phyloP scores from a whole-genome alignment of 2,797 vertebrate genomes.

The Setipinna tenuifilis region DNA sequence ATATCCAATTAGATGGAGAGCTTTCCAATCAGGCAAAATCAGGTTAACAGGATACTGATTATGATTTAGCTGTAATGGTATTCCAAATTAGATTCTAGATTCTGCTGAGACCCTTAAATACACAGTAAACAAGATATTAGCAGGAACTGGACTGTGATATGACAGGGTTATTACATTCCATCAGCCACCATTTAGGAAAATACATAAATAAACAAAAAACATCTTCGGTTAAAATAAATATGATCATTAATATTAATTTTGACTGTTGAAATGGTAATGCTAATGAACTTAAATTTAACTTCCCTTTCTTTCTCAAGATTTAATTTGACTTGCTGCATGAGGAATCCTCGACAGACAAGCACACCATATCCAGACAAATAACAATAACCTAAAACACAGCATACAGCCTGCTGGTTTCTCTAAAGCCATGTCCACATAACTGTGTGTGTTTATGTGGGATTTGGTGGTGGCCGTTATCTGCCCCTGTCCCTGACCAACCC shows the following conservation, averaged over 20 bases:
- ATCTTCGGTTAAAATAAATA: not conserved
- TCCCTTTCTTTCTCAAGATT: not conserved
- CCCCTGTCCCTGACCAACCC: not conserved
- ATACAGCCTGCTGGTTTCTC: not conserved
- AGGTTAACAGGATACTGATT: conserved; percentile 22
- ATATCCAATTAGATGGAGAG: conserved; percentile 17
- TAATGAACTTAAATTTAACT: not conserved
- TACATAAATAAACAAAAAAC: not conserved
- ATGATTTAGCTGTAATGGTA: not conserved
- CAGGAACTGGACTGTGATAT: not conserved
- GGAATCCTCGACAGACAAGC: not conserved
- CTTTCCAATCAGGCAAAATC: conserved; percentile 21
- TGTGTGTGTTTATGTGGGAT: not conserved
- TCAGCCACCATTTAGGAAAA: not conserved
- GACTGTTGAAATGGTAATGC: not conserved
- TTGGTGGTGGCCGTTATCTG: not conserved
- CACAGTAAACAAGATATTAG: conserved; percentile 20
- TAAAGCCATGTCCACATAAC: not conserved
- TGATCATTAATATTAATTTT: not conserved
- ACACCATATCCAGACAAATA: not conserved
- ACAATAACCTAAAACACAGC: not conserved
- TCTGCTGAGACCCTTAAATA: not conserved
- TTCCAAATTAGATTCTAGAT: not conserved
- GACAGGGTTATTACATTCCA: not conserved
- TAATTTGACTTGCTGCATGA: not conserved